A percentile compares a stretch with the other conserved stretches of the same genome.
These are phyloP conservation scores for Dromococcyx pavoninus DNA, from an alignment of 2,797 vertebrate genomes.

Conservation along the genomic window DNA sequence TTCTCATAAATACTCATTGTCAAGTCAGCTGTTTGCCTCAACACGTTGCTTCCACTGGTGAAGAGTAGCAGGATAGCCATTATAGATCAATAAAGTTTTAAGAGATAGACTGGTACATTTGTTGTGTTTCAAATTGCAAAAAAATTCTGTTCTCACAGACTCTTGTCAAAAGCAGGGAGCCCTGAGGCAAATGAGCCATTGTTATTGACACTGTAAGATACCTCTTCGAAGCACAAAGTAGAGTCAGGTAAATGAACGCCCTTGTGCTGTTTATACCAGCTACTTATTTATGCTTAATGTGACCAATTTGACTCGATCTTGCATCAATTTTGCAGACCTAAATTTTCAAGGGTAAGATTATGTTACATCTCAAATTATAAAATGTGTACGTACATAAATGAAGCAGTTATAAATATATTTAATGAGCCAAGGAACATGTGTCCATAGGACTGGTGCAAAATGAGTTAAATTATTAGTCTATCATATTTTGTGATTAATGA, in stretches of 20 bases:
- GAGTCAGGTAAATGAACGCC: background rate
- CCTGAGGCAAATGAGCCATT: background rate
- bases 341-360: slow-evolving; percentile 24
- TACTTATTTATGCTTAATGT: slow-evolving; percentile 35
- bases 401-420: slow-evolving; percentile 39
- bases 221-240: slow-evolving; percentile 6
- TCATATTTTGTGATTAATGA: slow-evolving; percentile 78
- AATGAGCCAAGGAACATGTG: slow-evolving; percentile 63
- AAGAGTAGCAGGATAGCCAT: background rate
- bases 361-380: slow-evolving; percentile 32
- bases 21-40: background rate
- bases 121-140: background rate
- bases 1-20: background rate
- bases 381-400: background rate
- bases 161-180: background rate
- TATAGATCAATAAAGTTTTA: background rate
- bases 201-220: slow-evolving; percentile 52
- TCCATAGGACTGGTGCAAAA: slow-evolving; percentile 43
- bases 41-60: background rate
- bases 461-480: slow-evolving; percentile 81
- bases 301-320: slow-evolving; percentile 19
- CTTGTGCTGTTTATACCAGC: background rate
- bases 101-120: background rate
- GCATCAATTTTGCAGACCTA: slow-evolving; percentile 45
- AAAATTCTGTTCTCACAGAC: background rate